A percentile compares a stretch with the other conserved stretches of the same genome.
Evolutionary conservation across 2,113 vertebrate genomes (phyloP).

Genomic region (Semicossyphus pulcher): DNA sequence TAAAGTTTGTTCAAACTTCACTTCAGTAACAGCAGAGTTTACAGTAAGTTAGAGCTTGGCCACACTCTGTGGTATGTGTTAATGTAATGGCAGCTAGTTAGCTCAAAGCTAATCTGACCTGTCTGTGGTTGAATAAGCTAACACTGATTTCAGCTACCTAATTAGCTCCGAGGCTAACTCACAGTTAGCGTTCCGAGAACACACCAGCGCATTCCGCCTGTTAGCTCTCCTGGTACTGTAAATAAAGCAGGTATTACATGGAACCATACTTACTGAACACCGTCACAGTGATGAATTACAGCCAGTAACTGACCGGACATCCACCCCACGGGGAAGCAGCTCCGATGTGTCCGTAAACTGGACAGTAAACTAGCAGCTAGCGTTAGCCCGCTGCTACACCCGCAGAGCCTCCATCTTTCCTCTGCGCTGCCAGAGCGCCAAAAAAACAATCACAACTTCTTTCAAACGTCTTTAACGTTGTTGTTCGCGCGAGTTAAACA

Average conservation of each 20-base stretch:
- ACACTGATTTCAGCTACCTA: conserved; percentile 55
- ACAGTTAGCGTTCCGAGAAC: conserved; percentile 22
- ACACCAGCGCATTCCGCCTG: conserved; percentile 37
- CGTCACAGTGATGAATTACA: neutral
- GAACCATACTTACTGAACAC: conserved; percentile 40
- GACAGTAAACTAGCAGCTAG: conserved; percentile 44
- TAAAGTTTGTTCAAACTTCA: no score
- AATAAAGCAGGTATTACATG: accelerated
- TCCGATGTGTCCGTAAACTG: conserved; percentile 17
- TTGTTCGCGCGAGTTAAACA: neutral
- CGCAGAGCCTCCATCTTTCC: conserved; percentile 78
- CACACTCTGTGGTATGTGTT: neutral
- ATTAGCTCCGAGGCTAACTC: conserved; percentile 60
- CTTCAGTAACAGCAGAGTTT: no score
- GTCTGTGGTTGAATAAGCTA: conserved; percentile 62
- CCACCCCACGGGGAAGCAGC: neutral
- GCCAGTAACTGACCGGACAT: conserved; percentile 19
- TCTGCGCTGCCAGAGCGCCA: conserved; percentile 75
- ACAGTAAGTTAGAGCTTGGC: no score
- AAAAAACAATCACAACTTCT: conserved; percentile 83
- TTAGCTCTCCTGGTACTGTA: neutral
- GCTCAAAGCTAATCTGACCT: conserved; percentile 48
- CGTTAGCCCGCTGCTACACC: conserved; percentile 72
- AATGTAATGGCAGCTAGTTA: conserved; percentile 67
- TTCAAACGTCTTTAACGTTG: conserved; percentile 42